Evolutionary conservation across 2,113 vertebrate species (phyloP), one percentile per base, ranked within the genome.

Genomic region (Sarotherodon lohbergeri): DNA sequence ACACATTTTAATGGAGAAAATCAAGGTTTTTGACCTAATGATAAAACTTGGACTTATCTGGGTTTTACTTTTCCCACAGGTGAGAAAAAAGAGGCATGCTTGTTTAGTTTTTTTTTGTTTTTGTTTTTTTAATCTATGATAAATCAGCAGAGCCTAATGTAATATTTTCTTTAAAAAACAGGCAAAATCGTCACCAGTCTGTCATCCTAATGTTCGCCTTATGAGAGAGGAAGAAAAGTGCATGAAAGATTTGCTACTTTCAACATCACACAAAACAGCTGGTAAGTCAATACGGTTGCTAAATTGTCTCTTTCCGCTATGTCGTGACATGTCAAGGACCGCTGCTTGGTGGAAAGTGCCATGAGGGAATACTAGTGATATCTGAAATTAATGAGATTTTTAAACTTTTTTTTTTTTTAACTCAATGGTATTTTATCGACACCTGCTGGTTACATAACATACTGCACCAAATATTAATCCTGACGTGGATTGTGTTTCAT

Each of bases 211-310:
- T 29, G 91, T 52, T 0, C 90, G 95, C 54, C 92, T 97, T 36
- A 82, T 86, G 54, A 96, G 90, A 81, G 97, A 98, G 19, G 95
- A 93, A 82, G 96, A 97, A 71, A 96, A 93, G 12, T 98, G 98
- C 68, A 48, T 90, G 36, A 88, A 92, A 32, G 80, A 93, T 19
- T 78, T 94, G 19, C 61, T 57, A 6, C 80, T 87, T 24, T 73
- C 86, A n/a, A 83, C 87, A 6, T 76, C 90, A 46, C 86, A 73
- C 6, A 63, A 80, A 86, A 63, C 83, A 57, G 82, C 90, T 88
- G 95, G 95, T 96, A 52, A 66, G 88, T 85, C 4, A 13, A 4
- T 32, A 4, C 4, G 9, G 19, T 81, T 66, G 80, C 6, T 41
- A 14, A 66, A 54, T 22, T 7, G 43, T 59, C 2, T n/a, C 50